Conservation (phyloP, 2,797 vertebrate species). For the Hydrolagus colliei region DNA sequence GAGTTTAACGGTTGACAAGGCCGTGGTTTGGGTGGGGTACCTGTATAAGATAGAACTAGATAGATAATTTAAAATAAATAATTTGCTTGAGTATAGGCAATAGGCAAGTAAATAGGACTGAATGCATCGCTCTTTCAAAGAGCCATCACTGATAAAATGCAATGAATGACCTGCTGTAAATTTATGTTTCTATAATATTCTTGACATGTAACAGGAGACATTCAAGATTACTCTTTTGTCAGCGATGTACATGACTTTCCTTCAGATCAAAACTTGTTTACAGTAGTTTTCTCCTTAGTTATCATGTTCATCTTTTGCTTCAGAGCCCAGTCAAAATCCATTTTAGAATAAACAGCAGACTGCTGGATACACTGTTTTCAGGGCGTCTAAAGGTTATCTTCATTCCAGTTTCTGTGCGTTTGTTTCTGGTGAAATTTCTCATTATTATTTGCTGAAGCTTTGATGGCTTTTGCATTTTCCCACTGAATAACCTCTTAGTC, state of each 20-base stretch:
- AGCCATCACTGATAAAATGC: too few species aligned
- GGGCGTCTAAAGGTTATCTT: not conserved
- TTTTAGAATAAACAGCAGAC: not conserved
- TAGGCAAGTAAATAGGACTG: too few species aligned
- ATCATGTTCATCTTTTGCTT: not conserved
- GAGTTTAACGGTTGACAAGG: too few species aligned
- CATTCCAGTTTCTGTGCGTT: not conserved
- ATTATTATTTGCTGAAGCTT: conserved; percentile 36
- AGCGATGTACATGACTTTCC: not conserved
- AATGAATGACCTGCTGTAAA: too few species aligned
- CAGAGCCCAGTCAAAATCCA: not conserved
- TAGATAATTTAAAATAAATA: too few species aligned
- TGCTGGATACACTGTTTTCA: not conserved
- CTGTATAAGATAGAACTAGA: too few species aligned
- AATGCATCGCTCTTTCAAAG: too few species aligned
- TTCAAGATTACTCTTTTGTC: not conserved
- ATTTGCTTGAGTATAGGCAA: too few species aligned
- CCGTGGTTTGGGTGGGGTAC: too few species aligned
- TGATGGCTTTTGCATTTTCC: conserved; percentile 43
- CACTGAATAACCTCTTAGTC: conserved; percentile 41
- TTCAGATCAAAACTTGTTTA: not conserved
- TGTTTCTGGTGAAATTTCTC: conserved; percentile 40
- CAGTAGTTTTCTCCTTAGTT: not conserved
- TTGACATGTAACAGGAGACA: too few species aligned
- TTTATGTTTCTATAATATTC: too few species aligned